Evolutionary conservation across 2,888 invertebrate genomes (phyloP).

Genomic region (Oligia fasciuncula): DNA sequence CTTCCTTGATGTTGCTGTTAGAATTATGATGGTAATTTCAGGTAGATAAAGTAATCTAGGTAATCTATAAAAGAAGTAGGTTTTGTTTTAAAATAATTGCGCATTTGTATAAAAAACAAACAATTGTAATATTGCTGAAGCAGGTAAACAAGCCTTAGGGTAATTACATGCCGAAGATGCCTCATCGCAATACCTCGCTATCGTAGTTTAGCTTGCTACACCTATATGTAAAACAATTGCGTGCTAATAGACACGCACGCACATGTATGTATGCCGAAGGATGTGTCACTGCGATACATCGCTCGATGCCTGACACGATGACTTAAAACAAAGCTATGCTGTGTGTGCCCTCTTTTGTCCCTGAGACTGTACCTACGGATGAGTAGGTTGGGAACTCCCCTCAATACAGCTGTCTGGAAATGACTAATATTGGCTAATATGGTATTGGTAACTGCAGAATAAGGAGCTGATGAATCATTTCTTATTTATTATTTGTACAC

Average conservation of each 20-base stretch:
- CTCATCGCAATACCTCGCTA: no score
- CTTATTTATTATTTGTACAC: background rate
- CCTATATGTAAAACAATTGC: no score
- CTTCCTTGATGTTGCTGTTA: slow-evolving; percentile 21
- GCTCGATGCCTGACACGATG: background rate
- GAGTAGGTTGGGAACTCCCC: slow-evolving; percentile 4
- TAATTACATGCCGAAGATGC: no score
- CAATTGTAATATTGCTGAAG: background rate
- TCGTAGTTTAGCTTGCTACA: no score
- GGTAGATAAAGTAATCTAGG: background rate
- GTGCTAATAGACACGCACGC: no score
- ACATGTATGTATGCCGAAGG: no score
- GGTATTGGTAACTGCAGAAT: background rate
- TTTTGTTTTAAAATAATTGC: background rate
- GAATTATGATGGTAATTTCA: slow-evolving; percentile 33
- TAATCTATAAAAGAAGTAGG: background rate
- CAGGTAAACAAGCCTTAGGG: background rate
- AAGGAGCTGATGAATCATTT: slow-evolving; percentile 4
- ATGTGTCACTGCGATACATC: no score
- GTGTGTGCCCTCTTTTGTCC: background rate
- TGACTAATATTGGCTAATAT: slow-evolving; percentile 14
- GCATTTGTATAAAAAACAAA: background rate
- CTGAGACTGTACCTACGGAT: background rate
- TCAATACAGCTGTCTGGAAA: background rate
- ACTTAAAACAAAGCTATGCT: background rate